phyloP scores from a whole-genome alignment of 2,797 vertebrate species.

The Acanthornis magna region DNA sequence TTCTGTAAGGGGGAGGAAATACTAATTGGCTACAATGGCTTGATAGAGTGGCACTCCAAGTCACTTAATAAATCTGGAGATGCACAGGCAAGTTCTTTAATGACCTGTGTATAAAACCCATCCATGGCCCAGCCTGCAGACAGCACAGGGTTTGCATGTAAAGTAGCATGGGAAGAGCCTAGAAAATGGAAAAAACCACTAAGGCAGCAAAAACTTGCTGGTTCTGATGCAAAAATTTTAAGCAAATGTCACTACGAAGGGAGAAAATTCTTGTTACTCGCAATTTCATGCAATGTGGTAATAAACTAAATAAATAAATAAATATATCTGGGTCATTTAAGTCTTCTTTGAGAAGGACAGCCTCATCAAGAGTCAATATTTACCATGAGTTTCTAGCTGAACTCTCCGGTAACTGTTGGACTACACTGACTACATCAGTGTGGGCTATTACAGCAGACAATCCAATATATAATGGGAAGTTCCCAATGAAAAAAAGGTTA shows the following conservation, averaged over 20 bases:
- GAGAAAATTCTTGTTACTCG: background rate
- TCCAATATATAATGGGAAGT: background rate
- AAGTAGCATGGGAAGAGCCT: background rate
- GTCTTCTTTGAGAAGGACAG: background rate
- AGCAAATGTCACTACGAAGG: background rate
- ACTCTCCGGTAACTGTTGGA: background rate
- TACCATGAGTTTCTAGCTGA: background rate
- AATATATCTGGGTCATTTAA: background rate
- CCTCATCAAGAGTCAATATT: background rate
- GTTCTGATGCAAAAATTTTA: background rate
- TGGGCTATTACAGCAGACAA: background rate
- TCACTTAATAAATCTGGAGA: constrained; percentile 38
- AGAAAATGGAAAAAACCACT: background rate
- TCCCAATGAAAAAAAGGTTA: background rate
- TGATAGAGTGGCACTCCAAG: constrained; percentile 3
- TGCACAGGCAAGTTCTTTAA: background rate
- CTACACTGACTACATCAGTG: background rate
- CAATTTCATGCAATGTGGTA: fast-evolving
- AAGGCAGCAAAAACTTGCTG: background rate
- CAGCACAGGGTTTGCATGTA: background rate
- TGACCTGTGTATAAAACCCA: background rate
- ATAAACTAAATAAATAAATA: background rate
- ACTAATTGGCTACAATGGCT: background rate
- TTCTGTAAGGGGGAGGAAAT: background rate
- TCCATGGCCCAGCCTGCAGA: background rate